phyloP scores from a whole-genome alignment of 2,113 vertebrate genomes.

The Saimiri boliviensis region DNA sequence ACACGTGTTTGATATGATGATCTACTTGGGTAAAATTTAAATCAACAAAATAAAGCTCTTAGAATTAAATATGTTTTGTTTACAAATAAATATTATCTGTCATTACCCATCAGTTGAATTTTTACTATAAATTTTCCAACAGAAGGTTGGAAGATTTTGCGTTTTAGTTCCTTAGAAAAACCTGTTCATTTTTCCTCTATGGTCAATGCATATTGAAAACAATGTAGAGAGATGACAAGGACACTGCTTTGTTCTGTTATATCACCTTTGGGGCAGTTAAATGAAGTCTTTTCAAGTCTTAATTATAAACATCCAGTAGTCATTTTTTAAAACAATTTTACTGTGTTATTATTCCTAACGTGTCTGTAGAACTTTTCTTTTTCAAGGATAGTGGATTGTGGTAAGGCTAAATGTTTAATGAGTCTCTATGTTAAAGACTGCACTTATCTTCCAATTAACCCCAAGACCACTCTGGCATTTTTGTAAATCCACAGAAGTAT shows the following conservation, averaged over 20 bases:
- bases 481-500: constrained; percentile 97
- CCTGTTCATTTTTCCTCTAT: constrained; percentile 21
- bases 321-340: constrained; percentile 82
- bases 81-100: neutral
- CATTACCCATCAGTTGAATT: neutral
- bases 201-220: constrained; percentile 60
- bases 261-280: constrained; percentile 72
- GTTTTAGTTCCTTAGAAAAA: constrained; percentile 60
- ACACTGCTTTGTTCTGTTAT: constrained; percentile 77
- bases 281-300: constrained; percentile 83
- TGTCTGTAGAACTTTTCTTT: constrained; percentile 84
- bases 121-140: neutral
- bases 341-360: constrained; percentile 84
- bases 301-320: constrained; percentile 79
- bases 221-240: constrained; percentile 49
- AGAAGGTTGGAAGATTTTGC: constrained; percentile 15
- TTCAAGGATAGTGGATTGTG: constrained; percentile 85
- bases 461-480: constrained; percentile 92
- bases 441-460: constrained; percentile 98
- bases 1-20: neutral
- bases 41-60: neutral
- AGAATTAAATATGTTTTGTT: constrained; percentile 35
- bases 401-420: constrained; percentile 95
- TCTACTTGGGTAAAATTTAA: constrained; percentile 39
- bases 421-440: constrained; percentile 93